Percentiles rank a stretch among this genome's conserved stretches.
phyloP scores from a whole-genome alignment of 1,140 invertebrate genomes.

The Protaetia brevitarsis region DNA sequence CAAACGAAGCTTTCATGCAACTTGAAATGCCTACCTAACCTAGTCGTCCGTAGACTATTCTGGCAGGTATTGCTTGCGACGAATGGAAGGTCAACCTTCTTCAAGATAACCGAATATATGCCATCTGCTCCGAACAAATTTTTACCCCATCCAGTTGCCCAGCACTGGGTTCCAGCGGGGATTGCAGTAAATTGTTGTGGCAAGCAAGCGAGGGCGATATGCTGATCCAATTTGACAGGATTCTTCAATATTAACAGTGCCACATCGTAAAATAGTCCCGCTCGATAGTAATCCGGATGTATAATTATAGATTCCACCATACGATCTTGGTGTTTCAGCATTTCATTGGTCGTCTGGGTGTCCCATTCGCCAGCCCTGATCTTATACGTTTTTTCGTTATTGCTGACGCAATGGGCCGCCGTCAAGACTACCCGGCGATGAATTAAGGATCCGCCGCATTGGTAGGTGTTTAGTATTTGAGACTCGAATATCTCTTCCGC shows the following conservation, averaged over 20 bases:
- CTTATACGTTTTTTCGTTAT: conserved; percentile 53
- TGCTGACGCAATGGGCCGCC: conserved; percentile 62
- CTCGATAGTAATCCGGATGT: conserved; percentile 52
- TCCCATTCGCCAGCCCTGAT: too few relatives aligned
- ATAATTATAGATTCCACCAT: conserved; percentile 52
- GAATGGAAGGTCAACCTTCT: conserved; percentile 66
- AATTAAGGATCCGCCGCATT: conserved; percentile 75
- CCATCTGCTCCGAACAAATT: conserved; percentile 56
- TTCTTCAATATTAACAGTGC: conserved; percentile 61
- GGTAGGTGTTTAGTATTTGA: conserved; percentile 30
- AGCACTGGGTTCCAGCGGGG: conserved; percentile 48
- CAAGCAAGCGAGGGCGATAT: conserved; percentile 71
- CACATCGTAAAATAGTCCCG: conserved; percentile 64
- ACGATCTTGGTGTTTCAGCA: conserved; percentile 72
- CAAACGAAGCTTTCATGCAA: conserved; percentile 71
- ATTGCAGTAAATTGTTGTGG: conserved; percentile 51
- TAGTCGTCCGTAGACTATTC: conserved; percentile 54
- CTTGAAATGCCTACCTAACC: conserved; percentile 60
- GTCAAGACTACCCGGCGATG: conserved; percentile 60
- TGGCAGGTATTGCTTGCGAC: conserved; percentile 58
- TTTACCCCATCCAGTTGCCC: conserved; percentile 63
- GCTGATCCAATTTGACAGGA: conserved; percentile 58
- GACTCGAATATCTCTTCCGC: conserved; percentile 55
- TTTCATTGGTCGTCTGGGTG: too few relatives aligned
- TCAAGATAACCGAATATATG: conserved; percentile 67